Percentiles rank a stretch among this genome's conserved stretches.
These are phyloP conservation scores for Corydoras sp. DNA, from an alignment of 2,113 vertebrate species.

Conservation along the genomic window DNA sequence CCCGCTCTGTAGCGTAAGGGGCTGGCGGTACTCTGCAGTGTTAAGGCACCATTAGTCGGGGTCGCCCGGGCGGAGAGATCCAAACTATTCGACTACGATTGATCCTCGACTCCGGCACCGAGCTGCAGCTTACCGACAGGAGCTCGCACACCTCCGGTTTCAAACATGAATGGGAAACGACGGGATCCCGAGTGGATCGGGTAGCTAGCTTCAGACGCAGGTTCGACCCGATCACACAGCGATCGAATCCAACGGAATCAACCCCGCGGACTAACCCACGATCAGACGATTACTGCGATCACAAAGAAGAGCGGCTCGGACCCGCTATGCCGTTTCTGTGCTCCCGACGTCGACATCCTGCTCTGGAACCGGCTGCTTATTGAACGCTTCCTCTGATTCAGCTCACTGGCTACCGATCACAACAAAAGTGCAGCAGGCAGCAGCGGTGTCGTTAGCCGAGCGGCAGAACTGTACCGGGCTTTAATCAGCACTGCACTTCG, in stretches of 20 bases:
- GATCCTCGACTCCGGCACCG: neutral
- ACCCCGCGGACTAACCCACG: neutral
- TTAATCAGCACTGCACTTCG: neutral
- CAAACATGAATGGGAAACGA: conserved; percentile 1
- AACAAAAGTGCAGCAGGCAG: too few species aligned
- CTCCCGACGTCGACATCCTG: too few species aligned
- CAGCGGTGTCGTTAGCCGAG: too few species aligned
- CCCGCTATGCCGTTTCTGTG: too few species aligned
- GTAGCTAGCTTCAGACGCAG: neutral
- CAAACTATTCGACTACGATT: neutral
- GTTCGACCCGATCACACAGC: neutral
- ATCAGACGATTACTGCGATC: too few species aligned
- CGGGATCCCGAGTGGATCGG: conserved; percentile 4
- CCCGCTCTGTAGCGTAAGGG: neutral
- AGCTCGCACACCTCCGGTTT: neutral
- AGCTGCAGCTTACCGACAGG: neutral
- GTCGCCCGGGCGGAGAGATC: neutral
- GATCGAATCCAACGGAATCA: neutral
- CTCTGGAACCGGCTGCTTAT: too few species aligned
- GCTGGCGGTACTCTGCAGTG: conserved; percentile 24
- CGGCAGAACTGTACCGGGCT: too few species aligned
- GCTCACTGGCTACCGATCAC: too few species aligned
- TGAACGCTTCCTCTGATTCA: too few species aligned
- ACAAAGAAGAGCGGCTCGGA: too few species aligned
- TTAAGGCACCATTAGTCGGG: conserved; percentile 2